These are phyloP conservation scores for Pteropus rufus DNA, from an alignment of 2,797 vertebrate genomes.

Conservation along the genomic window DNA sequence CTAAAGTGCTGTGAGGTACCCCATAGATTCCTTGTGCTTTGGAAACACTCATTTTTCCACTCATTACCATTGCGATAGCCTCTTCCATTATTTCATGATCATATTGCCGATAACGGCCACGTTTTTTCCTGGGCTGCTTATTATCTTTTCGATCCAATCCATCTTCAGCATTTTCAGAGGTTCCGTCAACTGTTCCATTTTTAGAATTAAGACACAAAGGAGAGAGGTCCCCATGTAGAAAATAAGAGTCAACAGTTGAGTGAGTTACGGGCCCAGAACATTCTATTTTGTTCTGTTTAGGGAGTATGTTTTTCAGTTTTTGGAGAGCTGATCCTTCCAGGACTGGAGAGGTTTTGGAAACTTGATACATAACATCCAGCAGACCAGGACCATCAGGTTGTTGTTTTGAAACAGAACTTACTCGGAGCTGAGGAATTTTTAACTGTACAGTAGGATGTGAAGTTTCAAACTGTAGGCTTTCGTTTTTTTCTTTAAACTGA, in stretches of 20 bases:
- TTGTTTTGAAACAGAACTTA: slow-evolving; percentile 89
- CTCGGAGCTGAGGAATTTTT: slow-evolving; percentile 99
- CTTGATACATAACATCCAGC: slow-evolving; percentile 92
- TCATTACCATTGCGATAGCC: slow-evolving; percentile 98
- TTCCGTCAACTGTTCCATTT: slow-evolving; percentile 93
- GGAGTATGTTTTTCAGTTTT: slow-evolving; percentile 92
- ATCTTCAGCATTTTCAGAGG: slow-evolving; percentile 88
- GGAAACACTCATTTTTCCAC: slow-evolving; percentile 98
- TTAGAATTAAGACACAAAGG: slow-evolving; percentile 92
- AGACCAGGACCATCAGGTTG: slow-evolving; percentile 89
- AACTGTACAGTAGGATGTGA: slow-evolving; percentile 89
- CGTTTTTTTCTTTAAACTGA: slow-evolving; percentile 90
- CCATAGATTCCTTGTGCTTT: slow-evolving; percentile 99
- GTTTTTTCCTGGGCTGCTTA: slow-evolving; percentile 98
- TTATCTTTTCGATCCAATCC: slow-evolving; percentile 90
- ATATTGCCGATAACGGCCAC: slow-evolving; percentile 97
- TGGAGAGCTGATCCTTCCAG: slow-evolving; percentile 90
- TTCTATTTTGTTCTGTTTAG: slow-evolving; percentile 91
- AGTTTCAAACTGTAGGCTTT: slow-evolving; percentile 87
- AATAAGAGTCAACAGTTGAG: slow-evolving; percentile 89
- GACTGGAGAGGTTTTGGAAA: slow-evolving; percentile 89
- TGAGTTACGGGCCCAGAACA: slow-evolving; percentile 89
- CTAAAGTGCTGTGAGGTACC: slow-evolving; percentile 99
- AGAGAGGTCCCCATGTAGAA: slow-evolving; percentile 91
- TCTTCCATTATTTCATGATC: slow-evolving; percentile 99